Conservation (phyloP, 1,140 invertebrate genomes). For the Drosophila guanche region DNA sequence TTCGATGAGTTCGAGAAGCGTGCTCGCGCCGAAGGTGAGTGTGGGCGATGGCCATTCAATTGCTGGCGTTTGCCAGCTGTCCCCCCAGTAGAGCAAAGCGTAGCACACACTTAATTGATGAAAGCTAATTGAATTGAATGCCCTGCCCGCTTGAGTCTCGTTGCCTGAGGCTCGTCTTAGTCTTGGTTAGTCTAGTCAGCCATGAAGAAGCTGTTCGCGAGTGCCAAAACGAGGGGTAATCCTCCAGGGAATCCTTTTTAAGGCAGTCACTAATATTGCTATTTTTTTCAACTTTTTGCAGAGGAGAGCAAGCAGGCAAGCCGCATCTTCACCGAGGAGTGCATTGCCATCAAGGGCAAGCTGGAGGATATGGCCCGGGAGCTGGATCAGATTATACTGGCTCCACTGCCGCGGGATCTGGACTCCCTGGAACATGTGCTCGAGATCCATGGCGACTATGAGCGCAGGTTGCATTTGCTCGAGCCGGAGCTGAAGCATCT, state of each 20-base stretch:
- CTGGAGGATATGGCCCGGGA: conserved; percentile 94
- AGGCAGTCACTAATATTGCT: background rate
- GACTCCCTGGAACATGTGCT: conserved; percentile 94
- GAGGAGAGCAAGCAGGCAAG: conserved; percentile 95
- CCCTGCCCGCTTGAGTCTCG: conserved; percentile 15
- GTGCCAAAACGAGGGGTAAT: conserved; percentile 72
- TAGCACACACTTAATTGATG: conserved; percentile 36
- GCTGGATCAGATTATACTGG: conserved; percentile 91
- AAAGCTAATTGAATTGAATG: conserved; percentile 73
- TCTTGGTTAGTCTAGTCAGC: conserved; percentile 40
- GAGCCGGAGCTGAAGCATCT: conserved; percentile 92
- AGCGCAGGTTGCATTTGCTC: conserved; percentile 88
- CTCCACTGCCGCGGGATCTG: conserved; percentile 92
- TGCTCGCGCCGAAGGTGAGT: conserved; percentile 90
- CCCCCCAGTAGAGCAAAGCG: background rate
- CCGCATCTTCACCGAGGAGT: conserved; percentile 93
- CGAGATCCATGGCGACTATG: conserved; percentile 94
- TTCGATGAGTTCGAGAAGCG: conserved; percentile 97
- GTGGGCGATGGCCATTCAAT: conserved; percentile 64
- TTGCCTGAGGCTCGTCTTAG: conserved; percentile 47
- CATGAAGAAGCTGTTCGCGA: conserved; percentile 78
- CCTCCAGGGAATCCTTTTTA: background rate
- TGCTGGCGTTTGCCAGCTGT: conserved; percentile 71
- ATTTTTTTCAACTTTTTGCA: conserved; percentile 64
- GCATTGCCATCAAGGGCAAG: conserved; percentile 90